Base-by-base conservation (phyloP, 2,888 invertebrate genomes). In the Eumacrocentrus americanus region DNA sequence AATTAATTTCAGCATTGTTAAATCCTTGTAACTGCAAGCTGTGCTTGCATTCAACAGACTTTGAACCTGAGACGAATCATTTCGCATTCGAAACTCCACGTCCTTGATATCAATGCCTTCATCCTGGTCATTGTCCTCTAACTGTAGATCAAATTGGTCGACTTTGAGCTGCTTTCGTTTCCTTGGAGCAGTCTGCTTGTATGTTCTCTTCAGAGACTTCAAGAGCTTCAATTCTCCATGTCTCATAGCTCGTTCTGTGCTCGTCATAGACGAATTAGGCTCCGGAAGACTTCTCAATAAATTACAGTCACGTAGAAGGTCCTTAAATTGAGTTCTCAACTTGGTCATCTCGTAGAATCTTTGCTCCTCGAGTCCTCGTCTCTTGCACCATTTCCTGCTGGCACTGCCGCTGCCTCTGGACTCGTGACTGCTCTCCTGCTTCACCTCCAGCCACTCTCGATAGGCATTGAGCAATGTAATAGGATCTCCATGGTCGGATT, bases 301-400 rank as follows among this genome's bases (percentile, higher is more conserved):
- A 65, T 86, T 87, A 68, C 88, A 89, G 62, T 87, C 88, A 83
- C 88, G 88, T 11, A 97, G 83, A 61, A 96, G 85, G 57, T 91
- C 89, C 74, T 91, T 87, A 72, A 97, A 92, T 81, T 99, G 99
- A 20, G 90, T 87, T 34, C 95, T 86, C 4, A 99, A 83, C 82
- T 98, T 98, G 0, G 93, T 94, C 73, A 96, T 91, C 82, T 99
- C 99, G 75, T 98, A 99, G 73, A 99, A 91, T 18, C 99, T 83
- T 80, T 99, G 98, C 77, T 99, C 98, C 81, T 99, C 98, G 5
- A 99, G 84, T 0, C 96, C 97, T 59, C 95, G 84, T 58, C 91
- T 86, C 65, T 87, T 87, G 70, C 97, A 95, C 98, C 99, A 99
- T 61, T 88, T 87, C 44, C 89, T 84, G 58, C 78, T 77, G 4